phyloP scores from a whole-genome alignment of 2,888 invertebrate species.

The Escarpia spicata region DNA sequence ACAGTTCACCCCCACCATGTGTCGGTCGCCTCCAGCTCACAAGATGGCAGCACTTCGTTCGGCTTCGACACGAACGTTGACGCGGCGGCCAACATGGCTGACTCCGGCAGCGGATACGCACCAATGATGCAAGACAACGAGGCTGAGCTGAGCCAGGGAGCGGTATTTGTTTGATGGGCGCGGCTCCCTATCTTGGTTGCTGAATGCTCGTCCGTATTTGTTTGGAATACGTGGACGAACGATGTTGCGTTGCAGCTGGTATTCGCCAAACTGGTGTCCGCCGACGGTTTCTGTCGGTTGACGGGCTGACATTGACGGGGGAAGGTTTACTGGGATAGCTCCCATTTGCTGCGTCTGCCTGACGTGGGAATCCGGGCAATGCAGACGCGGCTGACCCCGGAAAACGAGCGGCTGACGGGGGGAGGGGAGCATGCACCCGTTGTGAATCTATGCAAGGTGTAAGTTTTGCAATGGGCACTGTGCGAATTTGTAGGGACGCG shows the following conservation, averaged over 20 bases:
- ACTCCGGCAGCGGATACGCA: background rate
- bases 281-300: background rate
- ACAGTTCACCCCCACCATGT: background rate
- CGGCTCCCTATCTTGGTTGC: background rate
- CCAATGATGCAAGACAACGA: background rate
- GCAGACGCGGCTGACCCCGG: background rate
- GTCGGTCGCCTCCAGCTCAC: background rate
- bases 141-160: background rate
- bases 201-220: background rate
- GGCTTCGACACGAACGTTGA: background rate
- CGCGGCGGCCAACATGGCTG: background rate
- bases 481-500: background rate
- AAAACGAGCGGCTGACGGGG: background rate
- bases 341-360: background rate
- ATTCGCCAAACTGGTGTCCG: background rate
- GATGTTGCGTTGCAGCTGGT: background rate
- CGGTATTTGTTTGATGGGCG: background rate
- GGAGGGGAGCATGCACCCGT: background rate
- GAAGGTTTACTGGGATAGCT: background rate
- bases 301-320: background rate
- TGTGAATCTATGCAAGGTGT: background rate
- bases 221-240: background rate
- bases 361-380: background rate
- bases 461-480: background rate
- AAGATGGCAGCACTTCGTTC: background rate